A percentile compares a stretch with the other conserved stretches of the same genome.
phyloP scores from a whole-genome alignment of 2,888 invertebrate species.

The Oxystoma pomonae region DNA sequence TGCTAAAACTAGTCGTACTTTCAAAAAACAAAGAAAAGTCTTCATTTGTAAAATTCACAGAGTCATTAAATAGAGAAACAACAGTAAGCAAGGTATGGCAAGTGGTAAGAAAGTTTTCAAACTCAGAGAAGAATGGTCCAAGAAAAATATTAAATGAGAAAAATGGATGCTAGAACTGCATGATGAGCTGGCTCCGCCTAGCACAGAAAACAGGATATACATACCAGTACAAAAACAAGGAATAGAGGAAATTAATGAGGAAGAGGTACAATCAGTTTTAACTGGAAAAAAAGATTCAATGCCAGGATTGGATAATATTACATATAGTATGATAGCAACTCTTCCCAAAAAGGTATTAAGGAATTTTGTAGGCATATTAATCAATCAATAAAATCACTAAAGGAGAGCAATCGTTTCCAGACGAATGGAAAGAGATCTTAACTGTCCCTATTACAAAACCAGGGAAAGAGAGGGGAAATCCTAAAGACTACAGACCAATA shows the following conservation, averaged over 20 bases:
- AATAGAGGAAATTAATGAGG: background rate
- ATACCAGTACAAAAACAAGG: background rate
- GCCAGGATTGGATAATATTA: background rate
- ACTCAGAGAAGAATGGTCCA: background rate
- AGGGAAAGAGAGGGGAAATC: background rate
- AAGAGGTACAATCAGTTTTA: background rate
- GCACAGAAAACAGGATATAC: background rate
- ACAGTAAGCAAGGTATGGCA: background rate
- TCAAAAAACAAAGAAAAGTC: background rate
- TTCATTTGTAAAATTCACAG: background rate
- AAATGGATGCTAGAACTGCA: background rate
- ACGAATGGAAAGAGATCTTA: background rate
- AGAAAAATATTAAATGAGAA: background rate
- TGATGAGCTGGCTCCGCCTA: background rate
- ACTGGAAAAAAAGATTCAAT: background rate
- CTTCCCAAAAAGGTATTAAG: background rate
- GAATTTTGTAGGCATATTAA: background rate
- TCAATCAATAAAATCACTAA: background rate
- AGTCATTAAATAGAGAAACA: background rate
- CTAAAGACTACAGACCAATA: background rate
- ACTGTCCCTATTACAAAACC: background rate
- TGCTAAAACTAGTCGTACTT: background rate
- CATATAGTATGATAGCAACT: background rate
- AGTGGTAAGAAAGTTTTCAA: background rate
- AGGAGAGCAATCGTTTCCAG: background rate